Conservation (phyloP, 1,140 invertebrate genomes). For the Ptiloglossa arizonensis region DNA sequence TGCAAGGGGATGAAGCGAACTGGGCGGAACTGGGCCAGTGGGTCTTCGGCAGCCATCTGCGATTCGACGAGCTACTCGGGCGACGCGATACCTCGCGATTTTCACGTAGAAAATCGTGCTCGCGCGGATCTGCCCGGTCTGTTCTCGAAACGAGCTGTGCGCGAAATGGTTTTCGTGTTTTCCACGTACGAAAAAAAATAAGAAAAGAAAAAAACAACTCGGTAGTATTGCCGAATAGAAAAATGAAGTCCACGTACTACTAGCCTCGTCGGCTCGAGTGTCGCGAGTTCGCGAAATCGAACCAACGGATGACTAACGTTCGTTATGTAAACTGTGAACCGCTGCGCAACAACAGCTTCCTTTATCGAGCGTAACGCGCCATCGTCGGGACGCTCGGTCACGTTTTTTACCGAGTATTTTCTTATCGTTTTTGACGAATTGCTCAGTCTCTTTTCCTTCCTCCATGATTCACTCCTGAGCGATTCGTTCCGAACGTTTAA, state of each 20-base stretch:
- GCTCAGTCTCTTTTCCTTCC: background rate
- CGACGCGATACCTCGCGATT: constrained; percentile 20
- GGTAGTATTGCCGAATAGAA: too few relatives aligned
- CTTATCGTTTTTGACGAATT: background rate
- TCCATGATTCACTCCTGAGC: constrained; percentile 26
- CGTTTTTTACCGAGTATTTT: background rate
- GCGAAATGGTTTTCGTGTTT: too few relatives aligned
- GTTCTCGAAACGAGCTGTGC: background rate
- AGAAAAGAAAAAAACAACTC: too few relatives aligned
- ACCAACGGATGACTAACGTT: constrained; percentile 12
- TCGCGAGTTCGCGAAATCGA: background rate
- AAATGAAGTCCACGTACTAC: too few relatives aligned
- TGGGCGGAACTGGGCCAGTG: constrained; percentile 77
- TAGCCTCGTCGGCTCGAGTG: background rate
- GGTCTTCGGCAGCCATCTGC: constrained; percentile 76
- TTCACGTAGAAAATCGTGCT: constrained; percentile 16
- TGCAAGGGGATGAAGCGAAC: constrained; percentile 72
- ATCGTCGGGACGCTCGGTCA: background rate
- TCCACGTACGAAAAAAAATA: too few relatives aligned
- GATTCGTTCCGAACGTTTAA: constrained; percentile 36
- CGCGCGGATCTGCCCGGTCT: too few relatives aligned
- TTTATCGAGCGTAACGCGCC: constrained; percentile 6
- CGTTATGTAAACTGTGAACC: constrained; percentile 31
- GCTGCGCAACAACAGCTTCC: background rate
- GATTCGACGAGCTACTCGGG: constrained; percentile 68